These are phyloP conservation scores for Channallabes apus DNA, from an alignment of 2,797 vertebrate species.

Conservation along the genomic window DNA sequence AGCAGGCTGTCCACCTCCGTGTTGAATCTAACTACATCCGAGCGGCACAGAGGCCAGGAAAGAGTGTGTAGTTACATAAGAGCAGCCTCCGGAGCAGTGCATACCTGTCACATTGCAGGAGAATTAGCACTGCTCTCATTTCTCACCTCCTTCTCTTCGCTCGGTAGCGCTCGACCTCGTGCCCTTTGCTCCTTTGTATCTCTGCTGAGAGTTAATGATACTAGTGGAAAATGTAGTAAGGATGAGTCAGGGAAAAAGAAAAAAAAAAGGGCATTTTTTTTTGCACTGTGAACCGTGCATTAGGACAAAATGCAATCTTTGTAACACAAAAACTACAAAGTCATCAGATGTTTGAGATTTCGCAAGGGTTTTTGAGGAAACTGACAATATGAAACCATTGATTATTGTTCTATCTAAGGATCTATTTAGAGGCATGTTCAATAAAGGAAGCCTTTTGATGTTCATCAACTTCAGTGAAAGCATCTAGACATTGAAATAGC, in stretches of 20 bases:
- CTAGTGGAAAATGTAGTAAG: constrained; percentile 34
- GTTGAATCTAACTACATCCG: background rate
- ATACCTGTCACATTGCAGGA: constrained; percentile 3
- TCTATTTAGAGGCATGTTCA: background rate
- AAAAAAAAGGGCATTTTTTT: background rate
- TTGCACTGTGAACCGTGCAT: background rate
- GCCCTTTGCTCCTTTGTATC: constrained; percentile 40
- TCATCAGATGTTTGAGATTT: background rate
- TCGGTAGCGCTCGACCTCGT: constrained; percentile 4
- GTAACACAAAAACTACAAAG: background rate
- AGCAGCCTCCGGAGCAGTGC: background rate
- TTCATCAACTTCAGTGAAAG: background rate
- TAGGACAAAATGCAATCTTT: background rate
- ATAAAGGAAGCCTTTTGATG: background rate
- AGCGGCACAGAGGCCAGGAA: background rate
- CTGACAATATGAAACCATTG: too few relatives aligned
- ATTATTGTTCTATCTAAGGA: background rate
- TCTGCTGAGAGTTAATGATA: constrained; percentile 49
- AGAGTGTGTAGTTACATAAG: constrained; percentile 29
- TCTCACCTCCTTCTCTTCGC: background rate
- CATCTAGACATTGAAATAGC: background rate
- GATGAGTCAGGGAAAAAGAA: constrained; percentile 35
- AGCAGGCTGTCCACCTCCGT: constrained; percentile 23
- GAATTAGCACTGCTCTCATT: constrained; percentile 3
- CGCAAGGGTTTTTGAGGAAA: background rate